A percentile compares a stretch with the other conserved stretches of the same genome.
These are phyloP conservation scores for Heteromurus nitidus DNA, from an alignment of 2,888 invertebrate species.

Conservation along the genomic window DNA sequence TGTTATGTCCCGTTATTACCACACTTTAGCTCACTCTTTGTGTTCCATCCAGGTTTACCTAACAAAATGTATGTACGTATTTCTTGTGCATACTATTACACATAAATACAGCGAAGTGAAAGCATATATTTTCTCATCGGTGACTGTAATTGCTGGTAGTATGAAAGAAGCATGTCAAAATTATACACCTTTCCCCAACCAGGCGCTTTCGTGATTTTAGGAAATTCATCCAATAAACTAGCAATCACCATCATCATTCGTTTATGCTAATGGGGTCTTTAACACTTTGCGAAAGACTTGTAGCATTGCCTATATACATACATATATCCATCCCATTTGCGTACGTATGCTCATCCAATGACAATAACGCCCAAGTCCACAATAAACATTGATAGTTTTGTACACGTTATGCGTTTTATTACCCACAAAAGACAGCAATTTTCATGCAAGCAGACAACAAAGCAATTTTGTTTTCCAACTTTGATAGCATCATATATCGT, in stretches of 20 bases:
- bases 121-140: too few relatives aligned
- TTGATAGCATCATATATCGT: too few relatives aligned
- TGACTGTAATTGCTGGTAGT: too few relatives aligned
- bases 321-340: constrained; percentile 39
- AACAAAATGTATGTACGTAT: too few relatives aligned
- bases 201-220: constrained; percentile 40
- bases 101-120: too few relatives aligned
- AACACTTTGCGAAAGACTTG: constrained; percentile 35
- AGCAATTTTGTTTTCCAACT: background rate
- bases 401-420: constrained; percentile 38
- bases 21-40: too few relatives aligned
- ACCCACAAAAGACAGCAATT: constrained; percentile 24
- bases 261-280: constrained; percentile 43
- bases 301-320: background rate
- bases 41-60: too few relatives aligned
- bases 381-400: constrained; percentile 21
- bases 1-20: too few relatives aligned
- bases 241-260: constrained; percentile 33
- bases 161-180: too few relatives aligned
- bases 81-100: too few relatives aligned
- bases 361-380: background rate
- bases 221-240: constrained; percentile 29
- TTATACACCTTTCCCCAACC: too few relatives aligned
- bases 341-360: constrained; percentile 23
- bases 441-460: background rate